phyloP scores from a whole-genome alignment of 2,888 invertebrate species.

The Abrostola tripartita region DNA sequence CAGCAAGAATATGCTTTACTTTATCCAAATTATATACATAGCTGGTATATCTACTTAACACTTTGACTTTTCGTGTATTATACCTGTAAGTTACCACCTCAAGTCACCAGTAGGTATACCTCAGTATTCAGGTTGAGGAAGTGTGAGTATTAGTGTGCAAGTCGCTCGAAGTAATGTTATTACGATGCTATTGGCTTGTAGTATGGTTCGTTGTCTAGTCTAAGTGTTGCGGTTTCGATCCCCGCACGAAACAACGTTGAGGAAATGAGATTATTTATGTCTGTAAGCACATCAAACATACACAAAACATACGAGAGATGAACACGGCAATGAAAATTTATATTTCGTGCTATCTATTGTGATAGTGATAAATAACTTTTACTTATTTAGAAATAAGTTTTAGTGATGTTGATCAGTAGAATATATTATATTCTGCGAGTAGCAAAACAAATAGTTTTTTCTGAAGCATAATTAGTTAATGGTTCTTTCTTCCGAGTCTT shows the following conservation, averaged over 20 bases:
- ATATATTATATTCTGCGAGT: too few species aligned
- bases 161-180: neutral
- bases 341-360: neutral
- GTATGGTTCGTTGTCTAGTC: neutral
- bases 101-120: neutral
- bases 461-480: too few species aligned
- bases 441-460: too few species aligned
- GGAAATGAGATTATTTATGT: neutral
- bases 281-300: neutral
- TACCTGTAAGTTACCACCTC: neutral
- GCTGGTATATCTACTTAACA: too few species aligned
- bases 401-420: too few species aligned
- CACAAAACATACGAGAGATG: too few species aligned
- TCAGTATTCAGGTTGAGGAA: slow-evolving; percentile 3
- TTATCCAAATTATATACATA: too few species aligned
- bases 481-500: too few species aligned
- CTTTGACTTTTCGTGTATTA: neutral
- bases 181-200: neutral
- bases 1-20: too few species aligned
- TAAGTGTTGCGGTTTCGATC: slow-evolving; percentile 3
- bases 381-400: too few species aligned
- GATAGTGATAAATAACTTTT: neutral
- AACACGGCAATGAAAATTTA: neutral
- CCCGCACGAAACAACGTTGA: neutral
- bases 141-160: neutral